Evolutionary conservation across 2,113 vertebrate genomes (phyloP), one percentile per base, ranked within the genome.

Genomic region (Toxotes jaculatrix): DNA sequence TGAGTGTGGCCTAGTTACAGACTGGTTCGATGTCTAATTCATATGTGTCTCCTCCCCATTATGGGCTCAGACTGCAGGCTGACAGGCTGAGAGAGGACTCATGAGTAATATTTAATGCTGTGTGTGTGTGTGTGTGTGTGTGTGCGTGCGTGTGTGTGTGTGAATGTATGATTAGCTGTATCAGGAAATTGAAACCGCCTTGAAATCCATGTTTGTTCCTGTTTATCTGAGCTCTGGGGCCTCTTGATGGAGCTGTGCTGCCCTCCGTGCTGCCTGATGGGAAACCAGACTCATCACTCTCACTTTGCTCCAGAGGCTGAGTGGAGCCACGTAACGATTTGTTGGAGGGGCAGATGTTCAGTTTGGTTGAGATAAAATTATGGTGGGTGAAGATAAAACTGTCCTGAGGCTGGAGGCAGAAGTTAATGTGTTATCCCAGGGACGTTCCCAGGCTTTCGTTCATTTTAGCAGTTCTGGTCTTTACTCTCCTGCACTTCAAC

Each of bases 1-100:
- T 36, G 4, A 19, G 57, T 45, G 65, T 89, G 89, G 77, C 87
- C 85, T 84, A 84, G 11, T 87, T 87, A 79, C 77, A 71, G 76
- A 62, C 66, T 27, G 57, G 31, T 51, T 55, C 38, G 5, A 87
- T 88, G 69, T 70, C 79, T 83, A 62, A 87, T 91, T 85, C 77
- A 88, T 77, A 51, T 21, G 32, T 53, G 55, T 62, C 67, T 59
- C 53, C 73, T 61, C 66, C 36, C 53, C 3, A 0, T 68, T 63
- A 40, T 57, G 76, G 68, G 32, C 42, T 9, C 61, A 62, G 66
- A 49, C 68, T 72, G 60, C 45, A 5, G n/a, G 21, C 40, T 38
- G 23, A 47, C 23, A 27, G 45, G 55, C 55, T 11, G 61, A 62
- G 45, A 42, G 47, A 56, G 36, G 27, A 34, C 74, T 78, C 47